Base-by-base conservation (phyloP, 2,113 vertebrate genomes). In the Fulmarus glacialis region DNA sequence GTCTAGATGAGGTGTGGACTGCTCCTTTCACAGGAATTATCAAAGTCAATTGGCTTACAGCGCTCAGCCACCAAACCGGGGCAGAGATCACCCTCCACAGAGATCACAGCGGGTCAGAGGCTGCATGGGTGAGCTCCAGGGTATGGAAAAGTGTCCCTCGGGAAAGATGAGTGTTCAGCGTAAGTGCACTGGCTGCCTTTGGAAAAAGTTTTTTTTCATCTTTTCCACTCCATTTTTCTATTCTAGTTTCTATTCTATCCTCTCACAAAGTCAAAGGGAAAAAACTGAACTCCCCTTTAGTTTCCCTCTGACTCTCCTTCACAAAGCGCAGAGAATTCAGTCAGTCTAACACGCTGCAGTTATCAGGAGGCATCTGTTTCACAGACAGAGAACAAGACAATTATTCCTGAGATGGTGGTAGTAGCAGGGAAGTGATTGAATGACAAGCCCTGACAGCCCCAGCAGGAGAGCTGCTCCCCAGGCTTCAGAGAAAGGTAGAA, bases 31-130 rank as follows among this genome's bases (percentile, higher is more conserved):
- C 10, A 23, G 30, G 19, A 53, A 19, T 87, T 72, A 36, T 5
- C 17, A 5, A 47, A 62, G 27, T 34, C 58, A 62, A 29, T 29
- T 29, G 27, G 42, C 8, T 56, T 26, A 13, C 2, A 38, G 50
- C 0, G 2, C 60, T 75, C 60, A 70, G 56, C 56, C 47, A 12
- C 14, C n/a, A 29, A 22, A 17, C 6, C 0, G 0, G 8, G 4
- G 3, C 4, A 0, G 11, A 17, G 24, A 47, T 1, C 40, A 17
- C 8, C 24, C 26, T 48, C 47, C 38, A 36, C 52, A 36, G 32
- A 38, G 42, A 55, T 21, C 43, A 45, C 40, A 36, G 42, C 1
- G 9, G 14, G 36, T 20, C 8, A 8, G 22, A 70, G 55, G 32
- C 43, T 77, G 73, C 9, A 3, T 5, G 6, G 12, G 14, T 42